Evolutionary conservation across 30 jellyfish, hydroid and myxozoan species (phyloP), one percentile per base, ranked within the genome.

Genomic region (Nemopilema nomurai): DNA sequence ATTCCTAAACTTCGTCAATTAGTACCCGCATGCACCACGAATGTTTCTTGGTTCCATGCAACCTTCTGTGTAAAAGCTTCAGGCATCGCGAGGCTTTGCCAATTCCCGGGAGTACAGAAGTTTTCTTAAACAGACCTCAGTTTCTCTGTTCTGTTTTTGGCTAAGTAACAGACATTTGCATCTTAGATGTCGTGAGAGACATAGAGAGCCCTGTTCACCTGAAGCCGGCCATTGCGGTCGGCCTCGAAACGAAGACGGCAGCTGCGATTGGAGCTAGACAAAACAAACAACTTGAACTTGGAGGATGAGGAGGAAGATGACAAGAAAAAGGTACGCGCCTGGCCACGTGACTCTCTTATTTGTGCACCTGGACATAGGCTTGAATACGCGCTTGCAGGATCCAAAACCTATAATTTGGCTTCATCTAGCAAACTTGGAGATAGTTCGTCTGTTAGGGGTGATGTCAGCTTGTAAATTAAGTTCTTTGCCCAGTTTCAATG

Each of bases 201-300:
- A 29, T 72, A 0, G 96, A 87, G 74, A 81, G 90, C 51, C 97
- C 96, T 7, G 90, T 92, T 49, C 93, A 83, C 74, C 17, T 88
- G 26, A 84, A 82, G 32, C 97, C 98, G 9, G 83, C 96, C 23
- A 57, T 93, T 65, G 98, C 91, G 97, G 52, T 93, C 98, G 21
- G 98, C 98, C 16, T 93, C 98, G 78, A 88, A 85, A 66, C 88
- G 88, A 76, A 49, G 96, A 49, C 82, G 89, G 23, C 89, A 80
- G 77, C 76, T 68, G 33, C 65, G 49, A 16, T 80, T 77, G 6
- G 92, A 81, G 23, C 30, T 32, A 23, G 89, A 67, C 6, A 27
- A 28, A 49, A n/a, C 51, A 21, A 69, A 67, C 62, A 83, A 74
- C 28, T 25, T 71, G 26, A 84, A 65, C 19, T 64, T 65, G 24